phyloP scores from a whole-genome alignment of 1,140 invertebrate species.

The Zelostemma sp. region DNA sequence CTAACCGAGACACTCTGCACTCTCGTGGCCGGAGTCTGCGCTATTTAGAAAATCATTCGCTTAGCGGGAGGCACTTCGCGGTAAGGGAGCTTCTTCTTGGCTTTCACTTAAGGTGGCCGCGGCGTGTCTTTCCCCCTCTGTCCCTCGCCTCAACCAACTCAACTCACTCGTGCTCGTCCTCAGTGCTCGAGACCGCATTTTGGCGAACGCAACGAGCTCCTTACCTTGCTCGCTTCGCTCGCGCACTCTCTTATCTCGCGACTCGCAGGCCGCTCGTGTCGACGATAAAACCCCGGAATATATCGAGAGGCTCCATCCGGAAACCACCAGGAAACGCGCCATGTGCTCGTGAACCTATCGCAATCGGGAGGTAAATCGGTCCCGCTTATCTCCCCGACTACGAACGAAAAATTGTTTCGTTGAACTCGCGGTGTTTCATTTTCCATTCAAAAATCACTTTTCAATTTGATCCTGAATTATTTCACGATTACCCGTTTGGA shows the following conservation, averaged over 20 bases:
- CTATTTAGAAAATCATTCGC: slow-evolving; percentile 62
- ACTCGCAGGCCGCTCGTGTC: background rate
- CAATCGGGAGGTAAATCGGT: too few relatives aligned
- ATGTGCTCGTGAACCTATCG: too few relatives aligned
- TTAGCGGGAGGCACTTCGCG: slow-evolving; percentile 54
- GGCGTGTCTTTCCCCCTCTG: background rate
- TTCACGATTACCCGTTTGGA: too few relatives aligned
- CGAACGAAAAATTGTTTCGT: too few relatives aligned
- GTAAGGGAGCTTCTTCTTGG: slow-evolving; percentile 12
- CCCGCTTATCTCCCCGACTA: too few relatives aligned
- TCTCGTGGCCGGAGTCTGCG: slow-evolving; percentile 40
- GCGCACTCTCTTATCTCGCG: slow-evolving; percentile 1
- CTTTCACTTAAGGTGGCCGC: slow-evolving; percentile 6
- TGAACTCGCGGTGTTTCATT: too few relatives aligned
- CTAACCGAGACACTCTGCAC: slow-evolving; percentile 9
- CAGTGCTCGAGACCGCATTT: slow-evolving; percentile 5
- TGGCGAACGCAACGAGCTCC: background rate
- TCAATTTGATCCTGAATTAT: too few relatives aligned
- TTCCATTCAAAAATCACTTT: too few relatives aligned
- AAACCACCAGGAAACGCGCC: too few relatives aligned
- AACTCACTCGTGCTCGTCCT: slow-evolving; percentile 4
- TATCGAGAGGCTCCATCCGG: background rate
- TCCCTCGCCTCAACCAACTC: background rate
- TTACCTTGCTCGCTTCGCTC: background rate
- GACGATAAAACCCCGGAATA: background rate